phyloP scores from a whole-genome alignment of 2,797 vertebrate species.

The Amblyraja radiata region DNA sequence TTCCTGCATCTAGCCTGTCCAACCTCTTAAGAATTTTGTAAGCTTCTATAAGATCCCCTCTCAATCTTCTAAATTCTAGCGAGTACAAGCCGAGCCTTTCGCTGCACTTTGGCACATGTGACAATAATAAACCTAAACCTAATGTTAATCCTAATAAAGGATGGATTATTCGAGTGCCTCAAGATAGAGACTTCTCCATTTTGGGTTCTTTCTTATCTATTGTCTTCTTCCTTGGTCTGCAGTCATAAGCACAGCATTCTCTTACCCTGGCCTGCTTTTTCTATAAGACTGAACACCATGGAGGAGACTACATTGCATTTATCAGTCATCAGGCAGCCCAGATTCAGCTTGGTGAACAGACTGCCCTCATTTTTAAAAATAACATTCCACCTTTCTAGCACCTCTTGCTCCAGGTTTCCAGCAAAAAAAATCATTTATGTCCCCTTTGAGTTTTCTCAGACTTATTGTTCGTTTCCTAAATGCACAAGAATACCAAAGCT shows the following conservation, averaged over 20 bases:
- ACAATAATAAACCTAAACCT: too few relatives aligned
- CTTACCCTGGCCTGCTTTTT: not conserved
- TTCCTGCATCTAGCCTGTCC: too few relatives aligned
- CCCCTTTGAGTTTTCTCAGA: not conserved
- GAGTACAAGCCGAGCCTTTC: too few relatives aligned
- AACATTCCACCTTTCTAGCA: not conserved
- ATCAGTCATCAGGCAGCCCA: not conserved
- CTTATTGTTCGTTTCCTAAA: not conserved
- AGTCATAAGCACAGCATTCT: not conserved
- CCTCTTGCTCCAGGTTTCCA: not conserved
- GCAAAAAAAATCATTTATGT: not conserved
- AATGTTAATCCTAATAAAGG: not conserved
- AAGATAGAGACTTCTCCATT: not conserved
- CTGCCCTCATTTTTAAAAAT: not conserved
- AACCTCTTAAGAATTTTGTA: too few relatives aligned
- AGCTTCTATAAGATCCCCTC: too few relatives aligned
- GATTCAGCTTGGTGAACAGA: not conserved
- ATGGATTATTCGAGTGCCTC: not conserved
- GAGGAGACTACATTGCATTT: not conserved
- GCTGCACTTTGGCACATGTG: too few relatives aligned
- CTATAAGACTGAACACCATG: not conserved
- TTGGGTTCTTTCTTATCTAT: not conserved
- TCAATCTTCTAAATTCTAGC: too few relatives aligned
- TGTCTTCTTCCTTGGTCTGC: not conserved
- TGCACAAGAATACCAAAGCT: not conserved